Base-by-base conservation (phyloP, 2,888 invertebrate genomes). In the Campaea margaritaria region DNA sequence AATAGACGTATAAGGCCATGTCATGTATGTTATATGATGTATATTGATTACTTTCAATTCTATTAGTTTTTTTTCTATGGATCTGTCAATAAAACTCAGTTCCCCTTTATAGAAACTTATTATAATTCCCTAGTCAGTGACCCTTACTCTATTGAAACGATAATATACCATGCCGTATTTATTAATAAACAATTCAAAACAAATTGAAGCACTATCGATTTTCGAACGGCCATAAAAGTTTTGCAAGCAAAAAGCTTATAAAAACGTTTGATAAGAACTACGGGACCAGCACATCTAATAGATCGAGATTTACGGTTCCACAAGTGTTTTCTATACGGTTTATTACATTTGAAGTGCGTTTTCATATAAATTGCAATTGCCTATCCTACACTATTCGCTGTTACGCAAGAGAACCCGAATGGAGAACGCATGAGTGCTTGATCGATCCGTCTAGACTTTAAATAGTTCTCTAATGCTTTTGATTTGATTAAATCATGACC, bases 321-420 rank as follows among this genome's bases (percentile, higher is more conserved):
- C 62, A 56, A 69, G 69, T 69, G 69, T 69, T 69, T 62, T 62
- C 58, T 47, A 63, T 54, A 12, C 64, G 50, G 52, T 58, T 52
- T 58, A 55, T 63, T 55, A 39, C 38, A 55, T 60, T 52, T 69
- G 69, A 65, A 69, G 69, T 67, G 69, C 60, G 52, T 65, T 64
- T 57, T 51, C 60, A 58, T 65, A 65, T 63, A 64, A 60, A 67
- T 62, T 67, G 58, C 60, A 54, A 65, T 65, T 55, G 68, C 42
- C 58, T 34, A 58, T 62, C 58, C 55, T 31, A 31, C 31, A 31
- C 31, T 9, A 43, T 48, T 48, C 31, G 31, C 9, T 27, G 49
- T 62, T 64, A 53, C 73, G 72, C 65, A 68, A 67, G 64, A 66
- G 62, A 62, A 58, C 13, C 16, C 44, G 54, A 44, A 53, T 50